A percentile compares a stretch with the other conserved stretches of the same genome.
phyloP scores from a whole-genome alignment of 2,113 vertebrate species.

The Periophthalmodon schlosseri region DNA sequence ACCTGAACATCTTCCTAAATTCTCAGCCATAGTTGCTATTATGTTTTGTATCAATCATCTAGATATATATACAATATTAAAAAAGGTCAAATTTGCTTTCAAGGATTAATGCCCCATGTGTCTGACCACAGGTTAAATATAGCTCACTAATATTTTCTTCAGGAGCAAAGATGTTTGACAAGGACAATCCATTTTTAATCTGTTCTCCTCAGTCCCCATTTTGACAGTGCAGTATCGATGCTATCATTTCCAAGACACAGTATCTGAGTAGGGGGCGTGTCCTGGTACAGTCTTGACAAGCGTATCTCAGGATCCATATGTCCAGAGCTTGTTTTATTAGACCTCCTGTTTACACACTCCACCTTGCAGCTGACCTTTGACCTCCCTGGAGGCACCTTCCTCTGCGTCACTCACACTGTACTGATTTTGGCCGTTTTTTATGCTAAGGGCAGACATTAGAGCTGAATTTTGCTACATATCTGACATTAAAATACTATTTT shows the following conservation, averaged over 20 bases:
- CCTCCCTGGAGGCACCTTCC: conserved; percentile 10
- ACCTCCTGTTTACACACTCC: conserved; percentile 5
- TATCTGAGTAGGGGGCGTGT: background rate
- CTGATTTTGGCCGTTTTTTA: background rate
- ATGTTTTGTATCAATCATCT: background rate
- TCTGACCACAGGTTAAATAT: background rate
- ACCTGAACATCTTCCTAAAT: background rate
- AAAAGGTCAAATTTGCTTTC: too few species aligned
- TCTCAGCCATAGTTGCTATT: background rate
- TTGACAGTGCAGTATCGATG: background rate
- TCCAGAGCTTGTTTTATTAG: background rate
- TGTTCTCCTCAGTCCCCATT: background rate
- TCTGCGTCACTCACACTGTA: background rate
- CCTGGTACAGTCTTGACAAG: background rate
- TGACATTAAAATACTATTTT: background rate
- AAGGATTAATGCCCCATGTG: background rate
- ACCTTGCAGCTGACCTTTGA: conserved; percentile 17
- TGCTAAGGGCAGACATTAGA: background rate
- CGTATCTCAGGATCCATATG: background rate
- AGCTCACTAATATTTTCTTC: background rate
- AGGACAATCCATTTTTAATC: background rate
- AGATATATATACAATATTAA: too few species aligned
- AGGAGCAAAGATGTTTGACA: background rate
- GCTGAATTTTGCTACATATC: background rate
- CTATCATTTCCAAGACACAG: background rate